A percentile compares a stretch with the other conserved stretches of the same genome.
phyloP scores from a whole-genome alignment of 2,113 vertebrate genomes.

The Microtus ochrogaster region DNA sequence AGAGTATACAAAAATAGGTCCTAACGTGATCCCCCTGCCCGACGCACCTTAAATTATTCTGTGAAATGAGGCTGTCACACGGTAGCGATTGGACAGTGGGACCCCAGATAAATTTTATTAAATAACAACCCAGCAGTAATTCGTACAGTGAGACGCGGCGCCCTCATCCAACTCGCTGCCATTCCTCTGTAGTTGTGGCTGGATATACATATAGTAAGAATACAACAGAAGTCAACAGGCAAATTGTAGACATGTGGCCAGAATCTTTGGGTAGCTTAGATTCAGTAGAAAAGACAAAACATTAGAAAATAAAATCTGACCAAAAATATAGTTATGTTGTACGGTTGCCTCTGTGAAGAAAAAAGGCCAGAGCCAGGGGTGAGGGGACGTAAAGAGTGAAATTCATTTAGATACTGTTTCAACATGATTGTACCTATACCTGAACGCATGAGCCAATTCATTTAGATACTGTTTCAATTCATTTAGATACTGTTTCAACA shows the following conservation, averaged over 20 bases:
- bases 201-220: neutral
- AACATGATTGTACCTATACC: neutral
- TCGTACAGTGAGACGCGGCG: neutral
- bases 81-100: neutral
- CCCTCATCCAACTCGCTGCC: neutral
- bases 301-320: conserved; percentile 44
- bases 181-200: neutral
- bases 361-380: neutral
- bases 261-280: conserved; percentile 43
- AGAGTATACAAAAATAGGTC: neutral
- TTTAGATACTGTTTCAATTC: neutral
- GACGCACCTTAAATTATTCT: neutral
- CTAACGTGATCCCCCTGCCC: neutral
- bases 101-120: neutral
- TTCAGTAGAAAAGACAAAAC: conserved; percentile 38
- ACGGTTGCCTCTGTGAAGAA: neutral
- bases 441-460: neutral
- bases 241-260: conserved; percentile 8
- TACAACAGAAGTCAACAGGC: conserved; percentile 11
- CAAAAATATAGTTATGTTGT: conserved; percentile 6
- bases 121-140: neutral
- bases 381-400: neutral
- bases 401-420: neutral
- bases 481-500: neutral
- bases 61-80: neutral